Evolutionary conservation across 1,140 invertebrate genomes (phyloP).

Genomic region (Drosophila albomicans): DNA sequence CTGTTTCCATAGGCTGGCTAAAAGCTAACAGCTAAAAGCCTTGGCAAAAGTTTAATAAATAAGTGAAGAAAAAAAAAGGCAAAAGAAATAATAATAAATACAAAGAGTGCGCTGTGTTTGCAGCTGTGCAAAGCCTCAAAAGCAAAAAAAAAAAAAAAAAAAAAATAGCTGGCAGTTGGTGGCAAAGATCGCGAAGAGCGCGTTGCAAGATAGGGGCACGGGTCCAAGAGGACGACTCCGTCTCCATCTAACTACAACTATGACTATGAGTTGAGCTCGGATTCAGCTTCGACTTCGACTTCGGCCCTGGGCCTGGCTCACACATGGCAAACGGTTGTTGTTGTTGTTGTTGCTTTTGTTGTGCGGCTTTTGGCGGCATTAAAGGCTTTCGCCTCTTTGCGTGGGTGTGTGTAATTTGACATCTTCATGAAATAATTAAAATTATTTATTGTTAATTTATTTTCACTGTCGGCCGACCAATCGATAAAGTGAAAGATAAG

Average conservation of each 20-base stretch:
- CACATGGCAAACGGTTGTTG: constrained; percentile 35
- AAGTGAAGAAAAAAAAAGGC: constrained; percentile 53
- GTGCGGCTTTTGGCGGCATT: constrained; percentile 23
- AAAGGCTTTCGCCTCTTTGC: constrained; percentile 55
- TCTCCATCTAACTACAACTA: not conserved
- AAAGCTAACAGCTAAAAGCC: constrained; percentile 36
- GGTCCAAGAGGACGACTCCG: constrained; percentile 20
- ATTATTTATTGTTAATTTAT: constrained; percentile 84
- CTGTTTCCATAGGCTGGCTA: constrained; percentile 37
- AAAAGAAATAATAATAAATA: constrained; percentile 65
- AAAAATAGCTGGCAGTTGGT: constrained; percentile 60
- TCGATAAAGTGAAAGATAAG: constrained; percentile 77
- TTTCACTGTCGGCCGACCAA: constrained; percentile 60
- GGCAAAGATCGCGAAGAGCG: constrained; percentile 66
- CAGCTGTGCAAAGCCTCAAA: constrained; percentile 69
- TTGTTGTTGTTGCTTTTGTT: constrained; percentile 16
- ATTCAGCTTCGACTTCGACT: too few species aligned
- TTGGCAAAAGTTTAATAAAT: constrained; percentile 74
- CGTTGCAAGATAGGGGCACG: constrained; percentile 12
- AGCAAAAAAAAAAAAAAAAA: constrained; percentile 37
- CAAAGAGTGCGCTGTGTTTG: constrained; percentile 59
- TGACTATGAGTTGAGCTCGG: constrained; percentile 3
- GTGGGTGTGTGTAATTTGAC: constrained; percentile 81
- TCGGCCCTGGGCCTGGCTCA: constrained; percentile 25
- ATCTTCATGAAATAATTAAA: constrained; percentile 84